phyloP scores from a whole-genome alignment of 2,888 invertebrate genomes.

The Agrotis clavis region DNA sequence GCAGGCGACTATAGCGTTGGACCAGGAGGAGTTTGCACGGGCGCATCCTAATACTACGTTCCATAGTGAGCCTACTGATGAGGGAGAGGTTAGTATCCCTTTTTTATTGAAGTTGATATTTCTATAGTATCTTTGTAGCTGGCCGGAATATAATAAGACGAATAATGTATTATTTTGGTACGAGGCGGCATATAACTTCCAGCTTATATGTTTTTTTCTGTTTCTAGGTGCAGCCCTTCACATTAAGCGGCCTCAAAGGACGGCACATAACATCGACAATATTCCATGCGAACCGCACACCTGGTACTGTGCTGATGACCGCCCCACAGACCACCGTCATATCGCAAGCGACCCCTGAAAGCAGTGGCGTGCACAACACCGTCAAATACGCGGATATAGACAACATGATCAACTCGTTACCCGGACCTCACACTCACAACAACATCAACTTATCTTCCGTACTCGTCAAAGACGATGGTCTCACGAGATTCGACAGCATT shows the following conservation, averaged over 20 bases:
- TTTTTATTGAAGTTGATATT: no score
- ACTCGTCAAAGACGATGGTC: conserved; percentile 81
- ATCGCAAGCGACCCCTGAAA: conserved; percentile 81
- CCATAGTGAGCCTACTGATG: conserved; percentile 87
- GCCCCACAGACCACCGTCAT: conserved; percentile 86
- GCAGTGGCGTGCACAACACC: conserved; percentile 67
- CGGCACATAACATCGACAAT: conserved; percentile 86
- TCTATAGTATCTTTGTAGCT: no score
- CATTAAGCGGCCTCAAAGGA: conserved; percentile 81
- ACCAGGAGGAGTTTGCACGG: conserved; percentile 88
- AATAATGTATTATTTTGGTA: no score
- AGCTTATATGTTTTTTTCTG: not conserved
- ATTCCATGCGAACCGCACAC: conserved; percentile 82
- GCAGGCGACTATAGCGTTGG: conserved; percentile 81
- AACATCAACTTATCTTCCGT: conserved; percentile 79
- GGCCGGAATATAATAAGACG: no score
- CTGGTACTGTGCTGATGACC: conserved; percentile 85
- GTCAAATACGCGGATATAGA: conserved; percentile 84
- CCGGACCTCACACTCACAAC: conserved; percentile 66
- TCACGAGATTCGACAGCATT: conserved; percentile 81
- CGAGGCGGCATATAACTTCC: no score
- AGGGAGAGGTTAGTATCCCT: conserved; percentile 72
- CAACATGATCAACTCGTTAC: conserved; percentile 81
- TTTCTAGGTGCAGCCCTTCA: conserved; percentile 85
- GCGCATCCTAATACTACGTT: conserved; percentile 89